Evolutionary conservation across 2,797 vertebrate species (phyloP), one percentile per base, ranked within the genome.

Genomic region (Sphenodon punctatus): DNA sequence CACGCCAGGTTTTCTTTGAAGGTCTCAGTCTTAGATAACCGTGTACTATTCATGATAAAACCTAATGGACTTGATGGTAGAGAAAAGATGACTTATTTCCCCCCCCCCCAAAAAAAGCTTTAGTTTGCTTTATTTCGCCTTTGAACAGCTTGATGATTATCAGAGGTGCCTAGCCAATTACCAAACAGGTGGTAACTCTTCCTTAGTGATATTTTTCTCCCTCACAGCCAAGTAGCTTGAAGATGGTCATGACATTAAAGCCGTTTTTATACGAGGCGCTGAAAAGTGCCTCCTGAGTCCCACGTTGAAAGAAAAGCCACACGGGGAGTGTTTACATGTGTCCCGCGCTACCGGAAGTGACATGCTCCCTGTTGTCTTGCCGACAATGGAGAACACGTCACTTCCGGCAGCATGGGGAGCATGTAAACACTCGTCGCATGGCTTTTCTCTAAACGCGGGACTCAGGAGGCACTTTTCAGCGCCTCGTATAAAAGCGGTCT

Each of bases 1-100:
- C 9, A 32, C 75, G 34, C 0, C 0, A 25, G 68, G 3, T 4
- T 5, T 23, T 61, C 12, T 8, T 19, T 30, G 32, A 61, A 16
- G 7, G 34, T 56, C 4, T 45, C 64, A 46, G 5, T 16, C 10
- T 13, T 41, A 71, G 16, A 10, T 0, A 0, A 3, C 11, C 22
- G 42, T 22, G 4, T 64, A 22, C 7, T 0, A 0, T 72, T 66
- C 70, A 2, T 8, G 15, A 2, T 2, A 60, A 45, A 23, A 2
- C n/a, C n/a, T n/a, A n/a, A n/a, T 58, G 30, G 11, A 10, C 22
- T 36, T 58, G 20, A 23, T 36, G 30, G 19, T 56, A 58, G 32
- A 58, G 20, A 30, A 13, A 7, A 58, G 20, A 22, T 22, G 19
- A 22, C 17, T 13, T n/a, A 48, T 48, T 49, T 8, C 20, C 4